These are phyloP conservation scores for Jaculus jaculus DNA, from an alignment of 2,113 vertebrate species.

Conservation along the genomic window DNA sequence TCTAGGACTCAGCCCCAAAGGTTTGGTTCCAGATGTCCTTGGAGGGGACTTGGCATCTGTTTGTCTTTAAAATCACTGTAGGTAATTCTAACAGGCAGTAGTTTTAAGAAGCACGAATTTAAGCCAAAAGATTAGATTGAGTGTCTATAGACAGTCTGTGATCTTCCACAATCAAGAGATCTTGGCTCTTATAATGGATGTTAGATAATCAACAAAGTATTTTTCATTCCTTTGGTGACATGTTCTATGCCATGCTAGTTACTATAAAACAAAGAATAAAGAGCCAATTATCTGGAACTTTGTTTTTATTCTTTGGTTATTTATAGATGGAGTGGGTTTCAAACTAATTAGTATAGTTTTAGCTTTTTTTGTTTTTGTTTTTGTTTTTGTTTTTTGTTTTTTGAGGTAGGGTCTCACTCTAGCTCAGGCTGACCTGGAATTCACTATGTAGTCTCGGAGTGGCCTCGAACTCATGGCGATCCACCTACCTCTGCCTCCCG, in stretches of 20 bases:
- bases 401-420: too few relatives aligned
- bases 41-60: background rate
- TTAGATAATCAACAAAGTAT: slow-evolving; percentile 11
- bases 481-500: too few relatives aligned
- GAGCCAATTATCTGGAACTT: background rate
- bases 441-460: too few relatives aligned
- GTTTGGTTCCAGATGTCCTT: slow-evolving; percentile 3
- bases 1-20: background rate
- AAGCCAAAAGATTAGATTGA: background rate
- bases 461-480: too few relatives aligned
- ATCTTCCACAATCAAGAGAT: background rate
- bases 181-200: background rate
- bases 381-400: too few relatives aligned
- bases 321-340: slow-evolving; percentile 21
- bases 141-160: background rate
- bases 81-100: background rate
- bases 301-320: background rate
- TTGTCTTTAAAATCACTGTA: background rate
- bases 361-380: too few relatives aligned
- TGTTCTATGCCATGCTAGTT: background rate
- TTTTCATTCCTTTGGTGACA: background rate
- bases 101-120: background rate
- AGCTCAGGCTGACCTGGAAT: too few relatives aligned
- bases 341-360: background rate
- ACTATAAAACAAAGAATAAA: background rate